Evolutionary conservation across 2,113 vertebrate species (phyloP).

Genomic region (Pachypanchax playfairii): DNA sequence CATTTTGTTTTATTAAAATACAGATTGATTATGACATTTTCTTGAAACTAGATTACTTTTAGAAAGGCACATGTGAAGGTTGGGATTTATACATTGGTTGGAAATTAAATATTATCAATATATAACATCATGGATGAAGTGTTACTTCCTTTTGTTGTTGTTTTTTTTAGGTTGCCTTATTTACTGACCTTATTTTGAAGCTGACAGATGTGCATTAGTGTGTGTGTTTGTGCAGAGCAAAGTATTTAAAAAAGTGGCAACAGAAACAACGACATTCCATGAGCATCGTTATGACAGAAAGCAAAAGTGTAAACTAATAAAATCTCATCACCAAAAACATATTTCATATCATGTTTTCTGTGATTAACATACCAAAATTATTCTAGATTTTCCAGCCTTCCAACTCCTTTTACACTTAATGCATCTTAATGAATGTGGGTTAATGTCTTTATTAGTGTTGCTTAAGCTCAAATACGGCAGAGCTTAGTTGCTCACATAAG

Average conservation of each 20-base stretch:
- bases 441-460: slow-evolving; percentile 36
- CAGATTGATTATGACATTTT: slow-evolving; percentile 1
- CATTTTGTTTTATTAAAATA: slow-evolving; percentile 2
- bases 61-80: slow-evolving; percentile 6
- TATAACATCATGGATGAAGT: slow-evolving; percentile 4
- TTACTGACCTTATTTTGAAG: slow-evolving; percentile 33
- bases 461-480: slow-evolving; percentile 17
- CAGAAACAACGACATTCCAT: slow-evolving; percentile 7
- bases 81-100: background rate
- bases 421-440: slow-evolving; percentile 37
- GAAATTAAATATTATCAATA: slow-evolving; percentile 10
- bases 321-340: slow-evolving; percentile 28
- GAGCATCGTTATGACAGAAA: slow-evolving; percentile 40
- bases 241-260: slow-evolving; percentile 40
- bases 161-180: slow-evolving; percentile 37
- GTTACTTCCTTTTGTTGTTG: slow-evolving; percentile 11
- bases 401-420: slow-evolving; percentile 18
- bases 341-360: slow-evolving; percentile 1
- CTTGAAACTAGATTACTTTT: background rate
- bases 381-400: background rate
- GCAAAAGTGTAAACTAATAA: slow-evolving; percentile 64
- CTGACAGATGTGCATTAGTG: slow-evolving; percentile 17
- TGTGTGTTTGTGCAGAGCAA: slow-evolving; percentile 21
- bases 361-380: slow-evolving; percentile 5
- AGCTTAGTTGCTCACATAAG: slow-evolving; percentile 40